Evolutionary conservation across 1,140 invertebrate genomes (phyloP).

Genomic region (Anoplolepis gracilipes): DNA sequence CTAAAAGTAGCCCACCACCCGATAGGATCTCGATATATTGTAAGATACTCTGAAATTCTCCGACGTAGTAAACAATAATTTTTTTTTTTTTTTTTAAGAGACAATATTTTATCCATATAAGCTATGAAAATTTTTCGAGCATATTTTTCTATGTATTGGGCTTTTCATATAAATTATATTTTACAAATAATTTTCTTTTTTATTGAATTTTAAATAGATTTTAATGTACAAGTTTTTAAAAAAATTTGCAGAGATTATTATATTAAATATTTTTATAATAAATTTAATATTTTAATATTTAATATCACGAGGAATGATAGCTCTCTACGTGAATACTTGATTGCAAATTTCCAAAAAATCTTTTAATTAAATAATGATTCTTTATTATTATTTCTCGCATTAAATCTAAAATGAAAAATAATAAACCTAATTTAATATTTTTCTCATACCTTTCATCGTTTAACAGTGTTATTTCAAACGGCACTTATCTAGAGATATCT

Average conservation of each 20-base stretch:
- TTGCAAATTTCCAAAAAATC: not conserved
- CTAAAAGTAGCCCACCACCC: conserved; percentile 62
- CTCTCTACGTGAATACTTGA: not conserved
- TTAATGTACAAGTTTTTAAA: not conserved
- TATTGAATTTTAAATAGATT: not conserved
- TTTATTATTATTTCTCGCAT: no score
- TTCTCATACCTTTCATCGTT: no score
- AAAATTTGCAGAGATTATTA: not conserved
- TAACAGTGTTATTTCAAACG: no score
- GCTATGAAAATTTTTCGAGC: not conserved
- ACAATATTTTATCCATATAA: not conserved
- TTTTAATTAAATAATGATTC: not conserved
- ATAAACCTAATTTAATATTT: no score
- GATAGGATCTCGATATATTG: conserved; percentile 36
- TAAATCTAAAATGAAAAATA: no score
- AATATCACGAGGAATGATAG: no score
- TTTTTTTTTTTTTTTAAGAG: not conserved
- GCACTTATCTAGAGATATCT: no score
- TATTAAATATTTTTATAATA: not conserved
- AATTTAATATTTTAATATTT: no score
- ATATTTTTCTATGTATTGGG: not conserved
- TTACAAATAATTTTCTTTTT: not conserved
- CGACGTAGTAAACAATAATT: conserved; percentile 38
- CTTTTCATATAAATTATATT: not conserved
- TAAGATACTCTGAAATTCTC: conserved; percentile 60